Conservation (phyloP, 35 echinoderm and acorn worm species). For the Ophioderma brevispina region DNA sequence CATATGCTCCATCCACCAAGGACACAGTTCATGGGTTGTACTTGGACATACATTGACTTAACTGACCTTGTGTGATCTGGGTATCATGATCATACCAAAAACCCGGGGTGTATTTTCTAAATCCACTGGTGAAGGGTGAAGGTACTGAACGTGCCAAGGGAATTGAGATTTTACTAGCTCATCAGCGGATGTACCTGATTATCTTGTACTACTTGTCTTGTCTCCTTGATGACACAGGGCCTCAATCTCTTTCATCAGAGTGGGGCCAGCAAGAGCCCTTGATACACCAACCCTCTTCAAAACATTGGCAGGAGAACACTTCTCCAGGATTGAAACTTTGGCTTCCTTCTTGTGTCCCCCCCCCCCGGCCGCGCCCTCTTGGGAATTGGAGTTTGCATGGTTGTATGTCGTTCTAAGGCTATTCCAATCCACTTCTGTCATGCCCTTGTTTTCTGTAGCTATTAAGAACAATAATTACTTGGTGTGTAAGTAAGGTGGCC, state of each 20-base stretch:
- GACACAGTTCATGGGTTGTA: too few relatives aligned
- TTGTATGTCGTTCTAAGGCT: conserved; percentile 49
- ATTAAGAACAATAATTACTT: neutral
- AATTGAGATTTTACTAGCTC: too few relatives aligned
- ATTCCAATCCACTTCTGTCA: conserved; percentile 85
- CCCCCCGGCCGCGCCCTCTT: conserved; percentile 5
- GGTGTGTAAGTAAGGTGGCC: too few relatives aligned
- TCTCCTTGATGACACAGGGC: conserved; percentile 47
- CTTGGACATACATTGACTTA: too few relatives aligned
- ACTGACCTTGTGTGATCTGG: too few relatives aligned
- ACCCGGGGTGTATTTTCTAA: too few relatives aligned
- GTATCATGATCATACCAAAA: too few relatives aligned
- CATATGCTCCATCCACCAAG: too few relatives aligned
- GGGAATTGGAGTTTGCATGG: neutral
- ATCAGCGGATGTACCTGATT: too few relatives aligned
- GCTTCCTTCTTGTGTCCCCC: conserved; percentile 1
- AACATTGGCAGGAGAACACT: conserved; percentile 79
- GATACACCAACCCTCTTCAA: conserved; percentile 81
- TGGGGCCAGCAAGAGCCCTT: conserved; percentile 74
- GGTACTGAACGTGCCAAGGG: too few relatives aligned
- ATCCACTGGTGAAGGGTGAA: too few relatives aligned
- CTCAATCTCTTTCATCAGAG: conserved; percentile 74
- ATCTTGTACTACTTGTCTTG: too few relatives aligned
- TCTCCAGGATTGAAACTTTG: conserved; percentile 62
- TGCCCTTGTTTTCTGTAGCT: conserved; percentile 19